Conservation (phyloP, 2,888 invertebrate genomes). For the Hypselothyrea guttata region DNA sequence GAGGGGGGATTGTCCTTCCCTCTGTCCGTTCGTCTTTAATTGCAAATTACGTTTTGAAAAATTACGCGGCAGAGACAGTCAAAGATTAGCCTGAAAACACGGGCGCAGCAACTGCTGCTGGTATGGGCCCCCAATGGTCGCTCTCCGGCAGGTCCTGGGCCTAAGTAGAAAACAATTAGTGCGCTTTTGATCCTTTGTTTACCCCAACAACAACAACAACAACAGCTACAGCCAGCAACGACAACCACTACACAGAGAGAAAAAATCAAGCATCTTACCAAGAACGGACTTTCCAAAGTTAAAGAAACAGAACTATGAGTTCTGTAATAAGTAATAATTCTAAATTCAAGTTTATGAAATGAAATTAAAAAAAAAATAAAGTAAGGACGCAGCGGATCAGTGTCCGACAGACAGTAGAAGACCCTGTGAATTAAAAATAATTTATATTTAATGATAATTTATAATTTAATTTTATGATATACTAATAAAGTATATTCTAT, state of each 20-base stretch:
- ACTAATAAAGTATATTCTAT: too few species aligned
- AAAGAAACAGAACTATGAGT: too few species aligned
- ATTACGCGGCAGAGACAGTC: constrained; percentile 67
- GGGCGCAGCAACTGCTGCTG: constrained; percentile 36
- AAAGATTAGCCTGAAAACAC: constrained; percentile 58
- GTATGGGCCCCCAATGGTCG: constrained; percentile 30
- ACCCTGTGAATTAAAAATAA: too few species aligned
- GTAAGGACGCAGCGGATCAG: too few species aligned
- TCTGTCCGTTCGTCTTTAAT: constrained; percentile 71
- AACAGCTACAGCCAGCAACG: constrained; percentile 26
- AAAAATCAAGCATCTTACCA: too few species aligned
- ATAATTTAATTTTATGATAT: too few species aligned
- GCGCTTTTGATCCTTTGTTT: constrained; percentile 80
- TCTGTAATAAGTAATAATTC: too few species aligned
- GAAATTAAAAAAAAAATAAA: too few species aligned
- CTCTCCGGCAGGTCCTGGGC: constrained; percentile 32
- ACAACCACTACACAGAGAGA: not conserved
- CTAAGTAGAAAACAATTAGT: constrained; percentile 79
- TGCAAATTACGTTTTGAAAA: constrained; percentile 79
- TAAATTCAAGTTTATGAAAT: too few species aligned
- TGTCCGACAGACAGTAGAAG: too few species aligned
- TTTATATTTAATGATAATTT: too few species aligned
- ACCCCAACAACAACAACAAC: constrained; percentile 65
- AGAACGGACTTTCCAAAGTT: too few species aligned
- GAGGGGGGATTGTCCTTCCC: constrained; percentile 30